Conservation (phyloP, 1,140 invertebrate species). For the Drosophila jambulina region DNA sequence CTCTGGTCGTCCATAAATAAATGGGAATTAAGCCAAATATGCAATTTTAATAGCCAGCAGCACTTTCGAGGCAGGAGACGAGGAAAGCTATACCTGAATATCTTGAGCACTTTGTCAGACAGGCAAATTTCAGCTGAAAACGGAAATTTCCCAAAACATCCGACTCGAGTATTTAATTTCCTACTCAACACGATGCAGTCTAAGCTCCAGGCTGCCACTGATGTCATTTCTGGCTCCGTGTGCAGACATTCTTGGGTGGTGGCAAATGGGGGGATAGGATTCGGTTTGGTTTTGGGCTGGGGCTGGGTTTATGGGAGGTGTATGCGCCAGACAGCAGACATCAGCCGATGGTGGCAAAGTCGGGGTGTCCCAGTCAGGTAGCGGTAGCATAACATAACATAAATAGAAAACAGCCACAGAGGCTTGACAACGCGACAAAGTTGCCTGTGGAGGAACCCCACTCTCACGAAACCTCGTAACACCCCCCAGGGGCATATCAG, state of each 20-base stretch:
- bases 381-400: constrained; percentile 56
- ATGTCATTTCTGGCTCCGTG: constrained; percentile 64
- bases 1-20: constrained; percentile 34
- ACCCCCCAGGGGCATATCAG: constrained; percentile 19
- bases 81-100: constrained; percentile 1
- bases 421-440: constrained; percentile 76
- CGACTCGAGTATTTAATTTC: constrained; percentile 80
- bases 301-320: not conserved
- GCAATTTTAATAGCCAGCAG: constrained; percentile 49
- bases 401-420: constrained; percentile 78
- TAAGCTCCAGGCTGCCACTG: constrained; percentile 38
- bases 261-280: constrained; percentile 14
- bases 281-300: constrained; percentile 7
- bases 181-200: constrained; percentile 70
- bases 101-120: constrained; percentile 6
- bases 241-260: constrained; percentile 48
- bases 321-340: constrained; percentile 46
- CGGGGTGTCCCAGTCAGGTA: constrained; percentile 31
- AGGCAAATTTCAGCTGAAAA: constrained; percentile 41
- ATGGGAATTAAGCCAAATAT: constrained; percentile 45
- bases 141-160: constrained; percentile 80
- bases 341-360: constrained; percentile 41
- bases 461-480: not conserved
- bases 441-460: constrained; percentile 19
- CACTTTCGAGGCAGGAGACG: constrained; percentile 19